Evolutionary conservation across 2,797 vertebrate genomes (phyloP).

Genomic region (Platyrinchus mystaceus): DNA sequence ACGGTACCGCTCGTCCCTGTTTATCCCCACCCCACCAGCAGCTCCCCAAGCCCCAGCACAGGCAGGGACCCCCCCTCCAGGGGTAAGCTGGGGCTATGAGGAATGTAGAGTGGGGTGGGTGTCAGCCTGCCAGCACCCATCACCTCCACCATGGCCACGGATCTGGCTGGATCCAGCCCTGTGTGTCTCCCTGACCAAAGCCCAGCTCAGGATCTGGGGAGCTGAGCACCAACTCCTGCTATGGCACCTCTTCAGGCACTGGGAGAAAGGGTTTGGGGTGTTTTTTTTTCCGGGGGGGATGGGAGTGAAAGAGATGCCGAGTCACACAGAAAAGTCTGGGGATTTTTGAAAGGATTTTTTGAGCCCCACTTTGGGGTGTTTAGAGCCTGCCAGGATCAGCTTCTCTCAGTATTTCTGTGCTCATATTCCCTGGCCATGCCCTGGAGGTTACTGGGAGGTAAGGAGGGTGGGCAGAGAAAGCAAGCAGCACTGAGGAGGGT

Average conservation of each 20-base stretch:
- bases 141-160: not conserved
- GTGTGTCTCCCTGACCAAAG: fast-evolving
- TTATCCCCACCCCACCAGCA: not conserved
- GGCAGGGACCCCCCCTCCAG: not conserved
- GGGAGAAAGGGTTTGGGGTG: not conserved
- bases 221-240: not conserved
- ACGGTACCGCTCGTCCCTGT: not conserved
- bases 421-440: fast-evolving
- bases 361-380: not conserved
- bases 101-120: fast-evolving
- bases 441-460: not conserved
- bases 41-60: not conserved
- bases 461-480: not conserved
- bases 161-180: fast-evolving
- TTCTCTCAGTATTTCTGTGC: not conserved
- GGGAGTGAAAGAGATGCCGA: not conserved
- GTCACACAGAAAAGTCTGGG: not conserved
- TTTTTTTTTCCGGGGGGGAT: not conserved
- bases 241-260: fast-evolving
- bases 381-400: not conserved
- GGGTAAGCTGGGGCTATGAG: fast-evolving
- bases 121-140: not conserved
- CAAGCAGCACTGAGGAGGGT: not conserved
- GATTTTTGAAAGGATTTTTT: not conserved
- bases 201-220: not conserved